Conservation (phyloP, 2,113 vertebrate genomes). For the Pollimyrus isidori region DNA sequence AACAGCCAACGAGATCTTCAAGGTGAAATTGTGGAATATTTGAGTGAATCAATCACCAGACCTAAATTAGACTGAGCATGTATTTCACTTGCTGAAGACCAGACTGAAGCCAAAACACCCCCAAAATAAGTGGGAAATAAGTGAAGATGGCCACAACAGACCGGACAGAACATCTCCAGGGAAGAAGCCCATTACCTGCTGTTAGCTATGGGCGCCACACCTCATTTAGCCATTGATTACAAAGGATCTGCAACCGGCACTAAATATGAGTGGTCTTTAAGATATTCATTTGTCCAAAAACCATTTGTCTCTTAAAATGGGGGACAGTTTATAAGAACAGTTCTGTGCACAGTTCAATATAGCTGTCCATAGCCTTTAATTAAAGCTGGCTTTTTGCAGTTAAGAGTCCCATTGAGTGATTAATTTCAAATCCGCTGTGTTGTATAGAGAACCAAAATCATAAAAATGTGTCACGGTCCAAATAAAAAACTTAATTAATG, state of each 20-base stretch:
- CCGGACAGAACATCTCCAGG: neutral
- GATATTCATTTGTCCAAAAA: neutral
- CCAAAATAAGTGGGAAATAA: neutral
- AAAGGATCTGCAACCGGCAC: neutral
- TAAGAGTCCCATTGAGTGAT: neutral
- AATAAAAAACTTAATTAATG: neutral
- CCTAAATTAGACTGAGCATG: neutral
- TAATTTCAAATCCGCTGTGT: neutral
- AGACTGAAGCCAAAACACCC: neutral
- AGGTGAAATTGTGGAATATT: neutral
- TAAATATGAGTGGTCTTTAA: neutral
- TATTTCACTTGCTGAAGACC: neutral
- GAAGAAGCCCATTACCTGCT: neutral
- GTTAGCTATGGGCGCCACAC: neutral
- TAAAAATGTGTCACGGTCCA: neutral
- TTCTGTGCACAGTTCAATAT: neutral
- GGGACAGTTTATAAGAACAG: neutral
- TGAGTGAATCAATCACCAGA: neutral
- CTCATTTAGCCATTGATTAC: neutral
- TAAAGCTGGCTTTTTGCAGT: neutral
- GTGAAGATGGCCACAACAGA: neutral
- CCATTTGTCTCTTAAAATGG: neutral
- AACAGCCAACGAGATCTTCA: neutral
- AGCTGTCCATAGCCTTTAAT: neutral
- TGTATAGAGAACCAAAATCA: neutral